phyloP scores from a whole-genome alignment of 2,888 invertebrate species.

The Pseudococcus jackbeardsleyi region DNA sequence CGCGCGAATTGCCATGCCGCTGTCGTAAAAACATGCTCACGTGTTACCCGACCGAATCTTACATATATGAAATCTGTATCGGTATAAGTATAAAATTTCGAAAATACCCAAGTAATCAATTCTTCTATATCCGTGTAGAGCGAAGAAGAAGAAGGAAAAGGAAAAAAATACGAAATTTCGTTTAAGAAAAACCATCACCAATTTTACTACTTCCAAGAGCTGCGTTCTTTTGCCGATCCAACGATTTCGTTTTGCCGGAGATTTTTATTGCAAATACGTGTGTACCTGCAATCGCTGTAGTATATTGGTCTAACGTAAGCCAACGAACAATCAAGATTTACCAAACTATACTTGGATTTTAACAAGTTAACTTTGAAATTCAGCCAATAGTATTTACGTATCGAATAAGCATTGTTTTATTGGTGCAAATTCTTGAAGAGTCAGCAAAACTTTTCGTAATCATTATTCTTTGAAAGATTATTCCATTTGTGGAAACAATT shows the following conservation, averaged over 20 bases:
- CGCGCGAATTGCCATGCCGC: neutral
- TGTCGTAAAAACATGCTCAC: slow-evolving; percentile 41
- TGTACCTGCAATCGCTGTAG: neutral
- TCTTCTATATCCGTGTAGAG: neutral
- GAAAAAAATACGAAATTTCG: slow-evolving; percentile 30
- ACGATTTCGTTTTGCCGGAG: neutral
- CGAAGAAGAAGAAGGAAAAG: neutral
- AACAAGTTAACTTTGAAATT: neutral
- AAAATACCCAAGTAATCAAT: slow-evolving; percentile 43
- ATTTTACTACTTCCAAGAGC: slow-evolving; percentile 31
- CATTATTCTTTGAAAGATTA: too few relatives aligned
- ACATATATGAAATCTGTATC: slow-evolving; percentile 45
- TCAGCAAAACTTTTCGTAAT: too few relatives aligned
- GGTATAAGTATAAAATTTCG: slow-evolving; percentile 42
- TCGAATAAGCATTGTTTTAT: too few relatives aligned
- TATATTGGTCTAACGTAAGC: neutral
- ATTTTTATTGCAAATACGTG: slow-evolving; percentile 18
- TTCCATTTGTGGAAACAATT: too few relatives aligned
- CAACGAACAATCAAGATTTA: neutral
- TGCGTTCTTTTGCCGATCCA: neutral
- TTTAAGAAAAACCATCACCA: slow-evolving; percentile 6
- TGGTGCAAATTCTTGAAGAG: too few relatives aligned
- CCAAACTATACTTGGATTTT: neutral
- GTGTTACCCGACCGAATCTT: slow-evolving; percentile 31
- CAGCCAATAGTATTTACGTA: neutral